Percentiles rank a stretch among this genome's conserved stretches.
These are phyloP conservation scores for Parnassius glacialis DNA, from an alignment of 2,888 invertebrate species.

Conservation along the genomic window DNA sequence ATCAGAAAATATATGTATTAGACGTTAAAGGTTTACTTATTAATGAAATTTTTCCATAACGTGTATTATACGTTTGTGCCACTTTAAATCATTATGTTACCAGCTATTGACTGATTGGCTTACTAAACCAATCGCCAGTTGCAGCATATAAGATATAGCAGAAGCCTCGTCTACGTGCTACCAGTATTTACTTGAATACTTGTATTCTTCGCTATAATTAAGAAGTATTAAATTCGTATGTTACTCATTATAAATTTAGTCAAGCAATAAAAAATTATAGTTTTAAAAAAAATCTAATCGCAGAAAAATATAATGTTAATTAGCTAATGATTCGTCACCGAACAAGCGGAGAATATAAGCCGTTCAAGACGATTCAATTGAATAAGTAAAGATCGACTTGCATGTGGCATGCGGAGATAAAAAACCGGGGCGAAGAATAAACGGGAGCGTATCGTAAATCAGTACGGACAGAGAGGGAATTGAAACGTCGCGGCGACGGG, in stretches of 20 bases:
- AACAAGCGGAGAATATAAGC: neutral
- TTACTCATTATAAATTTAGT: neutral
- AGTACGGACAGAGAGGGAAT: slow-evolving; percentile 63
- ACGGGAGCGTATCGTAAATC: slow-evolving; percentile 56
- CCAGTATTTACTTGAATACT: no score
- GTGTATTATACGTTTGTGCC: no score
- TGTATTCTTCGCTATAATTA: no score
- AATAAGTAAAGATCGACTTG: slow-evolving; percentile 31
- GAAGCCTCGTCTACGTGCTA: no score
- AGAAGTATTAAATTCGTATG: no score
- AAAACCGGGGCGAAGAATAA: slow-evolving; percentile 38
- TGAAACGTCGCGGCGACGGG: slow-evolving; percentile 56
- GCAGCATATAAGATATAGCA: no score
- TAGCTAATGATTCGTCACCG: neutral
- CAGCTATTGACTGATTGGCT: no score
- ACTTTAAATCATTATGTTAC: no score
- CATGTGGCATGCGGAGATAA: slow-evolving; percentile 34
- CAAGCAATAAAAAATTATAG: neutral
- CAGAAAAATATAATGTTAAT: neutral
- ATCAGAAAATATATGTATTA: no score
- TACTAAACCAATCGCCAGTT: no score
- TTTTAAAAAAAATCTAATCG: neutral
- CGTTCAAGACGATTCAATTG: slow-evolving; percentile 24
- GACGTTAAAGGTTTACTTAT: no score
- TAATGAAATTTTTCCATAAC: no score